Evolutionary conservation across 2,113 vertebrate genomes (phyloP), one percentile per base, ranked within the genome.

Genomic region (Percina caprodes): DNA sequence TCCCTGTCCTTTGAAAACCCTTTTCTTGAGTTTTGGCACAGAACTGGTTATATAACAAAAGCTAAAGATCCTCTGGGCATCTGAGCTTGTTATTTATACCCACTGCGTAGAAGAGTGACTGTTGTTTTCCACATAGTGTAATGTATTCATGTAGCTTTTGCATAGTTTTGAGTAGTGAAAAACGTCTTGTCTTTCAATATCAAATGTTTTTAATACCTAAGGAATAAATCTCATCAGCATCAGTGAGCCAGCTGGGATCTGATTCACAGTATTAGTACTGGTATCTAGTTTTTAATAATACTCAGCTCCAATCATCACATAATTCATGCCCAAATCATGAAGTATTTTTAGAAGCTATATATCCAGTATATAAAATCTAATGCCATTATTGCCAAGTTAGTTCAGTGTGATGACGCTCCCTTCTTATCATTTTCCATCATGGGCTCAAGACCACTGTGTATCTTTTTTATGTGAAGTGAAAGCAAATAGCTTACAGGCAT

Each of bases 31-130:
- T 45, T 70, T 71, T 45, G 67, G 70, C 24, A 68, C 21, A 26
- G 3, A 81, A 33, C 46, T 55, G 18, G 30, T 74, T 69, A 54
- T n/a, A 56, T 42, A 59, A 30, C 35, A 76, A 35, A 49, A 42
- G 18, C 18, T 63, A 49, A 59, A 77, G 23, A 24, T 45, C 54
- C 39, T 65, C 33, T 60, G 56, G 4, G 56, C n/a, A 26, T 74
- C 58, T 56, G 65, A 62, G 51, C 33, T 16, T 18, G 48, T 60
- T 65, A 65, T n/a, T 2, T n/a, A 14, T 60, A 2, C 21, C 23
- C 55, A 62, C 51, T 65, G 42, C 35, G 46, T n/a, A 58, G 19
- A 26, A 61, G 15, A 61, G 16, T 65, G 1, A 15, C 35, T 33
- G 13, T 35, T 13, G 18, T 51, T 80, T 58, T 14, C 49, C 3